Evolutionary conservation across 2,888 invertebrate species (phyloP).

Genomic region (Amitus sp.): DNA sequence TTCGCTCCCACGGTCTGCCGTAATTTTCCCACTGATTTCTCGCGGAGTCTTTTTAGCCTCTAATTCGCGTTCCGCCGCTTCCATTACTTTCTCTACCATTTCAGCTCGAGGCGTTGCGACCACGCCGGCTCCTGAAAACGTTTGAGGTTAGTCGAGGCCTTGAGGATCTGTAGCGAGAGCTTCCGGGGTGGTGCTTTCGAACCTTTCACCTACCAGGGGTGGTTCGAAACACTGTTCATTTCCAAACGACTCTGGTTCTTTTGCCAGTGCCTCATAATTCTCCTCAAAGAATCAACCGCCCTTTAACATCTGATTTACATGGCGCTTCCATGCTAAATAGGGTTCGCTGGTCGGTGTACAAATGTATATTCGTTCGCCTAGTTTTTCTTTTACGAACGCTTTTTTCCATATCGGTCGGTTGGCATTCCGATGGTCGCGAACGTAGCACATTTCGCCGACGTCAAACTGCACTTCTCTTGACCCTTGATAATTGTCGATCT

Average conservation of each 20-base stretch:
- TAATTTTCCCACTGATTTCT: too few relatives aligned
- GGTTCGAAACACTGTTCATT: background rate
- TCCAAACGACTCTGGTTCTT: background rate
- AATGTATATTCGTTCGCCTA: slow-evolving; percentile 20
- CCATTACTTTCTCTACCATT: too few relatives aligned
- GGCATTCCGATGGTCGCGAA: slow-evolving; percentile 10
- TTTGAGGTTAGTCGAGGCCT: background rate
- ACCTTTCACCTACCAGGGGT: background rate
- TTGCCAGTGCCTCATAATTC: background rate
- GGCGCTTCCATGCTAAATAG: slow-evolving; percentile 18
- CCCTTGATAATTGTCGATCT: slow-evolving; percentile 18
- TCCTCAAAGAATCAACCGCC: slow-evolving; percentile 17
- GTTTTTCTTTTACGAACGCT: slow-evolving; percentile 8
- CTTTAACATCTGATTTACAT: slow-evolving; percentile 28
- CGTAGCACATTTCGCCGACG: slow-evolving; percentile 15
- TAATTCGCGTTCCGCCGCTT: too few relatives aligned
- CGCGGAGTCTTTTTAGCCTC: too few relatives aligned
- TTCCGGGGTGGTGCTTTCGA: background rate
- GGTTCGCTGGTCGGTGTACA: slow-evolving; percentile 7
- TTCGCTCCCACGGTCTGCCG: too few relatives aligned
- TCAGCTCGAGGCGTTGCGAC: too few relatives aligned
- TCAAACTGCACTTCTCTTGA: slow-evolving; percentile 18
- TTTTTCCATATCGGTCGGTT: slow-evolving; percentile 17
- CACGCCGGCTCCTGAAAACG: too few relatives aligned
- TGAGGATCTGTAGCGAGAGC: background rate